Evolutionary conservation across 2,888 invertebrate species (phyloP).

Genomic region (Camponotus fellah): DNA sequence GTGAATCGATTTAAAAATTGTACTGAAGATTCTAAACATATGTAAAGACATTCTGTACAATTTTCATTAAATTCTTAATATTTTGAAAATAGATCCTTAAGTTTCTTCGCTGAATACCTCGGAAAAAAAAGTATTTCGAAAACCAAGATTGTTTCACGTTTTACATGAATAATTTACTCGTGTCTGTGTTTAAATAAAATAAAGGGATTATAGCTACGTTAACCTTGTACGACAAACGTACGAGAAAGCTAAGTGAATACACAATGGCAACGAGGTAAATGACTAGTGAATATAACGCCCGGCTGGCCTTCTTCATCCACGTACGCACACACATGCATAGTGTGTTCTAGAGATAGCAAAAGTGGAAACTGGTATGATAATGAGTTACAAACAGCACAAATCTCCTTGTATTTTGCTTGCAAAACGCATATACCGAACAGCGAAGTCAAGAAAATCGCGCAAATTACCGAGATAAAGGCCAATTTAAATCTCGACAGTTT

Average conservation of each 20-base stretch:
- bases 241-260: conserved; percentile 37
- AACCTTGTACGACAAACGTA: conserved; percentile 45
- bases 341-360: conserved; percentile 47
- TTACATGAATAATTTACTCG: conserved; percentile 40
- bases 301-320: conserved; percentile 31
- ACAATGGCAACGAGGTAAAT: conserved; percentile 44
- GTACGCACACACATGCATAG: neutral
- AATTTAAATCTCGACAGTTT: conserved; percentile 24
- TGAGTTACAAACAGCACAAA: conserved; percentile 47
- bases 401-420: conserved; percentile 29
- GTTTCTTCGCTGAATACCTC: neutral
- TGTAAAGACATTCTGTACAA: too few relatives aligned
- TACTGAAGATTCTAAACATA: too few relatives aligned
- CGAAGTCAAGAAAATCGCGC: conserved; percentile 13
- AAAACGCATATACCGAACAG: conserved; percentile 13
- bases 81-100: neutral
- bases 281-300: conserved; percentile 42
- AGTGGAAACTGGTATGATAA: conserved; percentile 55
- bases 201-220: conserved; percentile 25
- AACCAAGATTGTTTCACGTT: neutral
- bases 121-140: neutral
- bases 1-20: too few relatives aligned
- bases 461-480: conserved; percentile 15
- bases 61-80: too few relatives aligned
- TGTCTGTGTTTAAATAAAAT: conserved; percentile 40